A percentile compares a stretch with the other conserved stretches of the same genome.
Conservation (phyloP, 1,140 invertebrate genomes). For the Megalopta genalis region DNA sequence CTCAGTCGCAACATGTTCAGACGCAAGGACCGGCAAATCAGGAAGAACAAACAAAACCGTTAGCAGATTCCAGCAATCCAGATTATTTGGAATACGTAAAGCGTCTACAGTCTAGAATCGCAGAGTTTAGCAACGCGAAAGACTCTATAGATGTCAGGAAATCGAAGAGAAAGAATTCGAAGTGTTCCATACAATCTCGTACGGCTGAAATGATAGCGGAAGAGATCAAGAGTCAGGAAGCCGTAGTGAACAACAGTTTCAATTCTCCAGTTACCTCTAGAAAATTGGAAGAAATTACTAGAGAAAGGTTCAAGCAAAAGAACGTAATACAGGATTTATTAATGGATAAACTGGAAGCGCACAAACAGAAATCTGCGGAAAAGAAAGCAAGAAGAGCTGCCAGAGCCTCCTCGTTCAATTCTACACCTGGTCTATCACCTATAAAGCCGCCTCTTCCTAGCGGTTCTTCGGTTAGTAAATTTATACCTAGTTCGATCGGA, state of each 20-base stretch:
- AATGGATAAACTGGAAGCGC: constrained; percentile 87
- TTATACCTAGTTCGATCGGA: constrained; percentile 63
- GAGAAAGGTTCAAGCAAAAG: constrained; percentile 85
- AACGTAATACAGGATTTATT: constrained; percentile 88
- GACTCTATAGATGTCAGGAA: constrained; percentile 87
- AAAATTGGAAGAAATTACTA: constrained; percentile 84
- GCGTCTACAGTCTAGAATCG: constrained; percentile 84
- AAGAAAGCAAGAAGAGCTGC: constrained; percentile 80
- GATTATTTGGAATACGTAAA: constrained; percentile 85
- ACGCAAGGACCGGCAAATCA: constrained; percentile 3
- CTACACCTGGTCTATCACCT: constrained; percentile 58
- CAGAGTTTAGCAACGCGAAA: constrained; percentile 86
- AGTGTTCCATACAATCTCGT: constrained; percentile 65
- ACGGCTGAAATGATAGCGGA: constrained; percentile 78
- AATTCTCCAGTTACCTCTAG: constrained; percentile 80
- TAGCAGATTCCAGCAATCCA: constrained; percentile 72
- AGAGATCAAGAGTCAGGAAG: constrained; percentile 72
- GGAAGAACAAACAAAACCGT: constrained; percentile 44
- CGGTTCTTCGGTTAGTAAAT: constrained; percentile 54
- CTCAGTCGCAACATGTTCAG: not conserved
- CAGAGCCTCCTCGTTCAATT: constrained; percentile 72
- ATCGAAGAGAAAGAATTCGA: constrained; percentile 82
- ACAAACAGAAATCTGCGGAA: constrained; percentile 84
- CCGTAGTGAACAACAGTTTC: constrained; percentile 55
- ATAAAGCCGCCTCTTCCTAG: constrained; percentile 49